Conservation (phyloP, 2,888 invertebrate species). For the Coelinius sp. region DNA sequence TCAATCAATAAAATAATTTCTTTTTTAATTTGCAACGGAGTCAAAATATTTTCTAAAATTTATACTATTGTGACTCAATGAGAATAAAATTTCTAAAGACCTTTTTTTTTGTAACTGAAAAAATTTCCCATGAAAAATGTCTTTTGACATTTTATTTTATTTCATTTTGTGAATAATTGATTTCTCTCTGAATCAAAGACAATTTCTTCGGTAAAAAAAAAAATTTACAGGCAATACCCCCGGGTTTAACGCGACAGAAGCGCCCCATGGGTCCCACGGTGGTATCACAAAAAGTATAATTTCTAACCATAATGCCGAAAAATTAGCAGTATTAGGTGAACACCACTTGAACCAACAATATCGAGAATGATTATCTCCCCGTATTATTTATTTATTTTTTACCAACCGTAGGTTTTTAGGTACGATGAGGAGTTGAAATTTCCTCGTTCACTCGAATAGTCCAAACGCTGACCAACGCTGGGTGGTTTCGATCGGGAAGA, state of each 20-base stretch:
- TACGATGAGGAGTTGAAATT: neutral
- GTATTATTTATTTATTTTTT: neutral
- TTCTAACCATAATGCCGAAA: constrained; percentile 63
- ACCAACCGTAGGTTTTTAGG: neutral
- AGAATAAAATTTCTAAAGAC: too few relatives aligned
- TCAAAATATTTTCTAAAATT: too few relatives aligned
- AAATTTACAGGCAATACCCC: too few relatives aligned
- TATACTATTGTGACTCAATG: too few relatives aligned
- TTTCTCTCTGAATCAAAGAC: too few relatives aligned
- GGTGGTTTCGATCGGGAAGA: constrained; percentile 35
- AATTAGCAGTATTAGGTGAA: constrained; percentile 64
- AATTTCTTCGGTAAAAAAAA: too few relatives aligned
- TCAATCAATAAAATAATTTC: neutral
- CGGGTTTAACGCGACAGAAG: constrained; percentile 16
- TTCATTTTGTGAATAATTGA: too few relatives aligned
- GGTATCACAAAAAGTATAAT: constrained; percentile 64
- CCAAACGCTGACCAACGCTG: neutral
- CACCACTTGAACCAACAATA: neutral
- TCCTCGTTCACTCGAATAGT: neutral
- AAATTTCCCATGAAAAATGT: too few relatives aligned
- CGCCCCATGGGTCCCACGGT: constrained; percentile 47
- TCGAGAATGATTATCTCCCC: neutral
- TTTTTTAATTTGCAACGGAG: too few relatives aligned
- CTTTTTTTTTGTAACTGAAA: too few relatives aligned
- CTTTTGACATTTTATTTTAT: too few relatives aligned